These are phyloP conservation scores for Salvelinus alpinus DNA, from an alignment of 2,113 vertebrate species.

Conservation along the genomic window DNA sequence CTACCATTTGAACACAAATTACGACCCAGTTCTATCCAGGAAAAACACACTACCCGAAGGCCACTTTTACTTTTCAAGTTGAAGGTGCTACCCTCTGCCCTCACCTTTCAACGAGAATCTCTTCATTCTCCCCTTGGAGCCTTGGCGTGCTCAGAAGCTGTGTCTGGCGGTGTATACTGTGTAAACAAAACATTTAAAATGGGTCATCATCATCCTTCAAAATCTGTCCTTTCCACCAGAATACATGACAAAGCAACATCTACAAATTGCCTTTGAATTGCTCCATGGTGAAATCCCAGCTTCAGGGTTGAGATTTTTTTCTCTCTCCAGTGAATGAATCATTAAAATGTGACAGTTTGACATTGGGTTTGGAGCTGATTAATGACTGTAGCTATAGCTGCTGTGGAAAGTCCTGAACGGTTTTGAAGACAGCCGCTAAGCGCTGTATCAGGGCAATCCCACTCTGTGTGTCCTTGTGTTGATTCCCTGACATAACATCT, in stretches of 20 bases:
- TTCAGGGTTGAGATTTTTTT: constrained; percentile 58
- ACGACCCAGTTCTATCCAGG: too few relatives aligned
- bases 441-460: constrained; percentile 43
- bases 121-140: background rate
- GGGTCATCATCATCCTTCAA: constrained; percentile 59
- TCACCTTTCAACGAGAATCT: too few relatives aligned
- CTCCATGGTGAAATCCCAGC: constrained; percentile 71
- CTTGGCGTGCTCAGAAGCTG: constrained; percentile 28
- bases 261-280: constrained; percentile 72
- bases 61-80: background rate
- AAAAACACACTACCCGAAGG: background rate
- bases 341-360: constrained; percentile 74
- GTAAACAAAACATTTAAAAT: constrained; percentile 53
- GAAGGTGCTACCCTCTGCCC: background rate
- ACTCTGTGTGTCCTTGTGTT: constrained; percentile 62
- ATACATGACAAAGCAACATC: constrained; percentile 68
- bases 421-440: constrained; percentile 58
- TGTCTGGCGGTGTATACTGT: constrained; percentile 35
- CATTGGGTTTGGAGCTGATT: constrained; percentile 73
- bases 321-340: constrained; percentile 59
- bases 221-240: constrained; percentile 45
- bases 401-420: constrained; percentile 69
- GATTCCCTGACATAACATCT: too few relatives aligned
- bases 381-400: constrained; percentile 68
- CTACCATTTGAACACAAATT: too few relatives aligned